A percentile compares a stretch with the other conserved stretches of the same genome.
Conservation (phyloP, 2,113 vertebrate species). For the Stigmatopora nigra region DNA sequence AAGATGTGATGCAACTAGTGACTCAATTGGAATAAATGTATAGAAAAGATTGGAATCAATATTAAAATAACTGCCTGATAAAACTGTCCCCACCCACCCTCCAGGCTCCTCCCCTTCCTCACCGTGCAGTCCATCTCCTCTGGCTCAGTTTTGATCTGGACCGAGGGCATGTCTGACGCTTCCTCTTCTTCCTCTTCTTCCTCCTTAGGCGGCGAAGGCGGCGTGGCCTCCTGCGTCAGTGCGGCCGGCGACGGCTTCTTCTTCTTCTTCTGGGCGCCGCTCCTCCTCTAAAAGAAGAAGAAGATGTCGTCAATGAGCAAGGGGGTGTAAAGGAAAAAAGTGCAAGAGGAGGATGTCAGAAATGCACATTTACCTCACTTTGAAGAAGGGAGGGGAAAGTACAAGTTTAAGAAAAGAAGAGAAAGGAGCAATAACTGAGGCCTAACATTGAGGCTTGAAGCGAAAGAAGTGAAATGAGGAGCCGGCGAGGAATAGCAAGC, state of each 20-base stretch:
- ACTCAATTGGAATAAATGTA: no score
- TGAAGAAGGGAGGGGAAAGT: conserved; percentile 4
- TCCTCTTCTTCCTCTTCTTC: conserved; percentile 19
- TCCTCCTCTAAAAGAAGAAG: conserved; percentile 53
- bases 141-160: conserved; percentile 75
- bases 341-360: conserved; percentile 18
- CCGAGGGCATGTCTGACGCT: conserved; percentile 64
- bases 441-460: conserved; percentile 51
- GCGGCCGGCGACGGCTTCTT: conserved; percentile 47
- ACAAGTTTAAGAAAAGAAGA: conserved; percentile 16
- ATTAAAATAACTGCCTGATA: no score
- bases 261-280: conserved; percentile 46
- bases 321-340: conserved; percentile 8
- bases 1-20: no score
- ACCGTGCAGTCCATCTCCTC: conserved; percentile 74
- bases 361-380: conserved; percentile 12
- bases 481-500: conserved; percentile 6
- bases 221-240: conserved; percentile 25
- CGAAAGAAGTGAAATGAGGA: conserved; percentile 47
- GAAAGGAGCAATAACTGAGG: conserved; percentile 44
- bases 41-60: no score
- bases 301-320: conserved; percentile 1
- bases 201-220: conserved; percentile 9
- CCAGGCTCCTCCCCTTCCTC: conserved; percentile 36
- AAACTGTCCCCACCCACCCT: conserved; percentile 7